Conservation (phyloP, 2,113 vertebrate species). For the Aythya baeri region DNA sequence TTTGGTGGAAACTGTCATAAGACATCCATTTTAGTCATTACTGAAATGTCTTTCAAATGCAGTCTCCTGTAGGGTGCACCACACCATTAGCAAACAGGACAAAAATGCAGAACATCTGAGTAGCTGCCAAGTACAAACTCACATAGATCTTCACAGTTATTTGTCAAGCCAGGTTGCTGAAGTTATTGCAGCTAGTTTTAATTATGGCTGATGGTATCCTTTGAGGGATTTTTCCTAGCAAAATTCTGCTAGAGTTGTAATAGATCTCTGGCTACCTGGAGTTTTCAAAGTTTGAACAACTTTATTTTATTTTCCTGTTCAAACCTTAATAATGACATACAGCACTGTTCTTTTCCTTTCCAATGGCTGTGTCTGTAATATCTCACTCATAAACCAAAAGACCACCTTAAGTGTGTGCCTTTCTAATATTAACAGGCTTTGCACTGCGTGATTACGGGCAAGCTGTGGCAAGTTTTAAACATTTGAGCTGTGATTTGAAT, state of each 20-base stretch:
- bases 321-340: not conserved
- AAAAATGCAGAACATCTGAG: not conserved
- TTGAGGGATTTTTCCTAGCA: not conserved
- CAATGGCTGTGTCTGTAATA: not conserved
- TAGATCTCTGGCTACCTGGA: not conserved
- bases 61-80: not conserved
- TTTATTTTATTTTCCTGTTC: not conserved
- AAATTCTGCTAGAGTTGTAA: not conserved
- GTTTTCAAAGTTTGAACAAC: not conserved
- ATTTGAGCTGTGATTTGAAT: not conserved
- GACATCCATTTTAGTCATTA: not conserved
- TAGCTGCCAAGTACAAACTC: not conserved
- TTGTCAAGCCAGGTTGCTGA: not conserved
- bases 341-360: not conserved
- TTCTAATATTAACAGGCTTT: not conserved
- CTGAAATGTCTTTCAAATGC: not conserved
- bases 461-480: not conserved
- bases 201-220: not conserved
- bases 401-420: not conserved
- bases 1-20: not conserved
- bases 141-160: not conserved
- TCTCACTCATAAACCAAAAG: not conserved
- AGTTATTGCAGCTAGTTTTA: not conserved
- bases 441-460: not conserved
- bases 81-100: not conserved